Evolutionary conservation across 2,113 vertebrate genomes (phyloP).

Genomic region (Petroica traversi): DNA sequence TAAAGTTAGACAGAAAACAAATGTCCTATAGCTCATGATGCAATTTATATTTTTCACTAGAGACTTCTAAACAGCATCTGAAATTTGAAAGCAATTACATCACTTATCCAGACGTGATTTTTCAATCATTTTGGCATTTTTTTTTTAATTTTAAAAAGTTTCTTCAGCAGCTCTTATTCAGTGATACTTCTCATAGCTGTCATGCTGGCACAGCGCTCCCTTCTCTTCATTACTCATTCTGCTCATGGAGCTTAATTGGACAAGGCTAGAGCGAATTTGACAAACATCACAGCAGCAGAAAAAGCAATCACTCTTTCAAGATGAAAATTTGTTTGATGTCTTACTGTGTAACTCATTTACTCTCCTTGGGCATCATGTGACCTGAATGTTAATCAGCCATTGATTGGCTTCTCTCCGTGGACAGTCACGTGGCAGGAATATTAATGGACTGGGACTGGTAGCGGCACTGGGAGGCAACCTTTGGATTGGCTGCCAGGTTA

Average conservation of each 20-base stretch:
- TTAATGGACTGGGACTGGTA: slow-evolving; percentile 72
- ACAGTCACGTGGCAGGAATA: slow-evolving; percentile 81
- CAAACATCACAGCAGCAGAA: slow-evolving; percentile 89
- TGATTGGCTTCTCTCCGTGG: slow-evolving; percentile 83
- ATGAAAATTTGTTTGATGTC: slow-evolving; percentile 91
- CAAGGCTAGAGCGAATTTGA: slow-evolving; percentile 86
- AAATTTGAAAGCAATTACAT: slow-evolving; percentile 75
- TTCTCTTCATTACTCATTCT: slow-evolving; percentile 86
- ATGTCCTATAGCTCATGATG: not conserved
- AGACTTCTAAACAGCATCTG: slow-evolving; percentile 64
- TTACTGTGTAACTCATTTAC: slow-evolving; percentile 89
- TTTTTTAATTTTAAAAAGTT: not conserved
- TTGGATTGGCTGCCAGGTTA: slow-evolving; percentile 83
- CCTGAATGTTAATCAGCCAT: slow-evolving; percentile 85
- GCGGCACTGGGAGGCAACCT: slow-evolving; percentile 73
- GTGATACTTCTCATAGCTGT: slow-evolving; percentile 67
- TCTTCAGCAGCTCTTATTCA: slow-evolving; percentile 65
- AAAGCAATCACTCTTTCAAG: slow-evolving; percentile 90
- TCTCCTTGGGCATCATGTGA: slow-evolving; percentile 81
- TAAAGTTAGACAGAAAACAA: slow-evolving; percentile 29
- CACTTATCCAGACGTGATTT: slow-evolving; percentile 77
- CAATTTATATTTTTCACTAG: slow-evolving; percentile 44
- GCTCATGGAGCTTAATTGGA: slow-evolving; percentile 88
- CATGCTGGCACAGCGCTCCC: slow-evolving; percentile 65
- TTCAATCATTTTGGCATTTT: slow-evolving; percentile 56